Conservation (phyloP, 53 echinoderm and acorn worm genomes). For the Arbacia lixula region DNA sequence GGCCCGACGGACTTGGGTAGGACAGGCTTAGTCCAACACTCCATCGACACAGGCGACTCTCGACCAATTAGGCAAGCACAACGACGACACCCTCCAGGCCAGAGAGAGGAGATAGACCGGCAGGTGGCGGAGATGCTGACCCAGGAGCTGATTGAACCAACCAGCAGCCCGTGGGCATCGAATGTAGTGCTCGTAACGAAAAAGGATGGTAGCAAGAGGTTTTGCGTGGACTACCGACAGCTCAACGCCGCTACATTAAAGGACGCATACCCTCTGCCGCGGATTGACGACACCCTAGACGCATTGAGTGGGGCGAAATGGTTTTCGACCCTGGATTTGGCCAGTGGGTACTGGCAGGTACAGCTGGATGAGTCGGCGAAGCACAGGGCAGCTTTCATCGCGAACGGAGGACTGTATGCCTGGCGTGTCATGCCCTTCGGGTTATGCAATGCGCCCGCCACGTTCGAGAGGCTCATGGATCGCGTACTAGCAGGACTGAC, state of each 20-base stretch:
- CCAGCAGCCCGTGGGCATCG: conserved; percentile 65
- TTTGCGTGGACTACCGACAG: conserved; percentile 58
- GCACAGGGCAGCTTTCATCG: conserved; percentile 44
- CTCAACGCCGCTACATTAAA: conserved; percentile 42
- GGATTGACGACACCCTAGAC: conserved; percentile 41
- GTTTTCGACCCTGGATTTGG: conserved; percentile 53
- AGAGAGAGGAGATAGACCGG: conserved; percentile 48
- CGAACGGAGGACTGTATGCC: conserved; percentile 13
- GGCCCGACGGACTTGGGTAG: conserved; percentile 54
- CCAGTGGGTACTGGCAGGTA: conserved; percentile 60
- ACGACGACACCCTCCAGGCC: conserved; percentile 37
- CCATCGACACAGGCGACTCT: conserved; percentile 59
- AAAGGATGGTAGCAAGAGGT: conserved; percentile 44
- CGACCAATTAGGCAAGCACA: conserved; percentile 60
- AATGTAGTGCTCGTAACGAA: conserved; percentile 39
- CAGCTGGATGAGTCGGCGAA: conserved; percentile 31
- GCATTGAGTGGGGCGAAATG: conserved; percentile 42
- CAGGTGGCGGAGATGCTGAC: conserved; percentile 48
- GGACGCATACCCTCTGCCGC: conserved; percentile 55
- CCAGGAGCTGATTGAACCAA: conserved; percentile 48
- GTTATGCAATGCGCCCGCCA: conserved; percentile 45
- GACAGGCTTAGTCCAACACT: conserved; percentile 65
- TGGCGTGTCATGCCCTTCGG: conserved; percentile 52
- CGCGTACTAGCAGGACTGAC: conserved; percentile 42
- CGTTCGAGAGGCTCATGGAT: conserved; percentile 53